Evolutionary conservation across 1,140 invertebrate species (phyloP), one percentile per base, ranked within the genome.

Genomic region (Anoplolepis gracilipes): DNA sequence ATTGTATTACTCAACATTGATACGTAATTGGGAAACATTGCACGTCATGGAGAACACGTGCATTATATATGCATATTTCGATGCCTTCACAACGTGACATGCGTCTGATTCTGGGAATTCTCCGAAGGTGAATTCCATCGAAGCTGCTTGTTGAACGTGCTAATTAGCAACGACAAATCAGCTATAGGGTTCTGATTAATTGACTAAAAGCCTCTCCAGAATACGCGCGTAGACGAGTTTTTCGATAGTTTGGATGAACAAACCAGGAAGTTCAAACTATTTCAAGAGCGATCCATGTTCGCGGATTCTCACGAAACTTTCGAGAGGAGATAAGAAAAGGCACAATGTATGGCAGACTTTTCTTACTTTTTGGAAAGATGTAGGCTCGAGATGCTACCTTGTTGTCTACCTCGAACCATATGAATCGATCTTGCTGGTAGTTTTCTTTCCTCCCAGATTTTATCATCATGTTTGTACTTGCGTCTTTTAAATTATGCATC

Each of bases 171-270:
- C 62, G 59, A 82, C 70, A 65, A 89, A 86, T 86, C 72, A 65
- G 70, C 72, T 62, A 42, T 55, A 69, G 82, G 53, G 46, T 28
- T 55, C 57, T 72, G 25, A 30, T 59, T 89, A 89, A 89, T 89
- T 89, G 87, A 88, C 84, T 87, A 88, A 89, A 89, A 72, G 72
- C 59, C 55, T 62, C 62, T 70, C 49, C 39, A 16, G 42, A 53
- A 64, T 53, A 55, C 55, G 53, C 46, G 46, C 46, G 13, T 13
- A 55, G 62, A 81, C 87, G 33, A 88, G 88, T 89, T 89, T 89
- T 89, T 88, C 87, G 87, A 88, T 88, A 89, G 88, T 89, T 89
- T 53, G 62, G 72, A 22, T 55, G 57, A 87, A 73, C 62, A 39
- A 72, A 59, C 72, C 49, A 49, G 39, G 1, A 82, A 90, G 88